phyloP scores from a whole-genome alignment of 2,113 vertebrate genomes.

The Argyrosomus japonicus region DNA sequence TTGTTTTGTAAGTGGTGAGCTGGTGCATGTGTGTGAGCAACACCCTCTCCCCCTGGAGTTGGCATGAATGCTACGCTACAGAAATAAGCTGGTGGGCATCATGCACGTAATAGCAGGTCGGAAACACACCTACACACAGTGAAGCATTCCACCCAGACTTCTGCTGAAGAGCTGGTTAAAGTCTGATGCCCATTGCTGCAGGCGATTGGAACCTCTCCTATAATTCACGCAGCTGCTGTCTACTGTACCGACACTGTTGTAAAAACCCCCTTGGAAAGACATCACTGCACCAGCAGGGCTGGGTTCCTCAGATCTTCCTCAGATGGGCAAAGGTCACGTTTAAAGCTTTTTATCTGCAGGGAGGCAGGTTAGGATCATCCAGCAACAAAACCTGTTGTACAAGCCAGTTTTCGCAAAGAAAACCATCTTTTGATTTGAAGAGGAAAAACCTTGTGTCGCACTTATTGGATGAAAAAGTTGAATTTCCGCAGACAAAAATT shows the following conservation, averaged over 20 bases:
- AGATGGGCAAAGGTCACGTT: constrained; percentile 33
- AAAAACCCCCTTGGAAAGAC: constrained; percentile 52
- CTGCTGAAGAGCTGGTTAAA: constrained; percentile 38
- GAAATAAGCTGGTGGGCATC: constrained; percentile 44
- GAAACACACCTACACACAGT: constrained; percentile 47
- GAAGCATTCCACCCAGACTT: constrained; percentile 35
- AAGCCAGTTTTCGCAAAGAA: neutral
- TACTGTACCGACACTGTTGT: constrained; percentile 49
- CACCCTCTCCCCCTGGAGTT: constrained; percentile 25
- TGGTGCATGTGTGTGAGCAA: constrained; percentile 14
- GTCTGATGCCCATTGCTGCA: constrained; percentile 31
- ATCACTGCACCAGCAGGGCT: constrained; percentile 57
- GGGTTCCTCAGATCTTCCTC: constrained; percentile 60
- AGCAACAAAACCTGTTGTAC: constrained; percentile 6
- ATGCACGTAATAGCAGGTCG: constrained; percentile 46
- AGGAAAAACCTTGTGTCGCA: neutral
- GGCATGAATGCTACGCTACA: constrained; percentile 10
- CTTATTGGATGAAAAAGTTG: neutral
- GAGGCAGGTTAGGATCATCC: neutral
- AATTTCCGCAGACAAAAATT: neutral
- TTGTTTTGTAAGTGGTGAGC: constrained; percentile 15
- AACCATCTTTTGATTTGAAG: neutral
- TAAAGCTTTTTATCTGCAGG: neutral
- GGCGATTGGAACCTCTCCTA: constrained; percentile 48
- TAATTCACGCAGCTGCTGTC: constrained; percentile 14